Base-by-base conservation (phyloP, 1,140 invertebrate species). In the Muscidifurax raptorellus region DNA sequence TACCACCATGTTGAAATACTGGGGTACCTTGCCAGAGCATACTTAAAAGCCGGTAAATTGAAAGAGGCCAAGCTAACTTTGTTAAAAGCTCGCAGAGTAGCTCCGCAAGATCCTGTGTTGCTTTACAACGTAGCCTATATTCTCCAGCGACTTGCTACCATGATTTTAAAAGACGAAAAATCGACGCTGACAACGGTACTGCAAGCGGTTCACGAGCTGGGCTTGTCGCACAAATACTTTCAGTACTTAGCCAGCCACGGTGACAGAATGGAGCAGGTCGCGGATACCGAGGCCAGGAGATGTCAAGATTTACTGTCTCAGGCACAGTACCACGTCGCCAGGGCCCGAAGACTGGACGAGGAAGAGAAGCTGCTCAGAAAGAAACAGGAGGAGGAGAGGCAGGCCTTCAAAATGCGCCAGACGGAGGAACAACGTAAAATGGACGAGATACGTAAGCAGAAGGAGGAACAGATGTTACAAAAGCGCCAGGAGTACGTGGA, bases 41-140 rank as follows among this genome's bases (percentile, higher is more conserved):
- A 99, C 92, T 98, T 96, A 86, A 96, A 97, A 90, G 97, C 97
- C 86, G 97, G 97, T 13, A 98, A 99, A 90, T 93, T 99, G 15
- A 95, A 96, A 83, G 98, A 99, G 91, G 98, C 98, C 27, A 97
- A 98, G 89, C 95, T 96, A 82, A 96, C 97, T 2, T 92, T 99
- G 18, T 93, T 99, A 9, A 98, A 95, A 94, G 98, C 98, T 12
- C 94, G 98, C n/a, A 94, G 97, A 87, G 97, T 99, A 12, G 96
- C 97, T 0, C 98, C 99, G 0, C 97, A 98, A 89, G 99, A 99
- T 92, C 96, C 97, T 0, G 95, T 99, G 18, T 93, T 99, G 71
- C 92, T 99, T 25, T 99, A 99, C 92, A 99, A 99, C 91, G 97
- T 99, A 84, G 98, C 99, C n/a, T 94, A 99, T 1, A 97, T 99